Evolutionary conservation across 37 sponge, comb jelly and placozoan genomes (phyloP).

Genomic region (Cladorhizidae sp.): DNA sequence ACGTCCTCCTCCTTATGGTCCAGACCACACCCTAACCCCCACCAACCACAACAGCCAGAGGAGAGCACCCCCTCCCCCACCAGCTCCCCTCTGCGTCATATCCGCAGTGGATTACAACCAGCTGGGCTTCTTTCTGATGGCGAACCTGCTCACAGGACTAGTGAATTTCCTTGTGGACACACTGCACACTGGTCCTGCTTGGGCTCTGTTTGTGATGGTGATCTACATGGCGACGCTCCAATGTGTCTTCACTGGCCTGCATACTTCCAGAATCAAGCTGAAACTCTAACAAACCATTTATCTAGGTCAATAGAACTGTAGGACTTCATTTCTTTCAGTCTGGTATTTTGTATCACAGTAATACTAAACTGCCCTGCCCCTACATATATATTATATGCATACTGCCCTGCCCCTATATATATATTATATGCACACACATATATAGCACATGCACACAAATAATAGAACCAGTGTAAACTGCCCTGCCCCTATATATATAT

Average conservation of each 20-base stretch:
- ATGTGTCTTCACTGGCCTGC: conserved; percentile 17
- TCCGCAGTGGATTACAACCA: conserved; percentile 93
- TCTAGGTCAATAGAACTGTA: too few species aligned
- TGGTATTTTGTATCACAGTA: too few species aligned
- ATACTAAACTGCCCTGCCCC: too few species aligned
- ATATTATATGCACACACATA: too few species aligned
- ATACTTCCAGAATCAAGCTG: conserved; percentile 49
- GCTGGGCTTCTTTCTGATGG: conserved; percentile 86
- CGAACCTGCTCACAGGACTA: conserved; percentile 89
- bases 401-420: too few species aligned
- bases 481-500: too few species aligned
- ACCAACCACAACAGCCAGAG: not conserved
- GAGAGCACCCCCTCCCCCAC: not conserved
- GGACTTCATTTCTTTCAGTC: too few species aligned
- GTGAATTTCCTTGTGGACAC: conserved; percentile 90
- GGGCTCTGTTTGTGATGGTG: conserved; percentile 29
- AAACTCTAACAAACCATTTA: conserved; percentile 58
- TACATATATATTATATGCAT: too few species aligned
- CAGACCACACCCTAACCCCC: not conserved
- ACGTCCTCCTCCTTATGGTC: conserved; percentile 10
- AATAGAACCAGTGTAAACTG: too few species aligned
- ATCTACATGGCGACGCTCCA: conserved; percentile 53
- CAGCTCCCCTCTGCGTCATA: conserved; percentile 34
- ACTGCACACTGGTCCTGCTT: conserved; percentile 9
- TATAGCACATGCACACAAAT: too few species aligned